Evolutionary conservation across 2,113 vertebrate genomes (phyloP), one percentile per base, ranked within the genome.

Genomic region (Eira barbara): DNA sequence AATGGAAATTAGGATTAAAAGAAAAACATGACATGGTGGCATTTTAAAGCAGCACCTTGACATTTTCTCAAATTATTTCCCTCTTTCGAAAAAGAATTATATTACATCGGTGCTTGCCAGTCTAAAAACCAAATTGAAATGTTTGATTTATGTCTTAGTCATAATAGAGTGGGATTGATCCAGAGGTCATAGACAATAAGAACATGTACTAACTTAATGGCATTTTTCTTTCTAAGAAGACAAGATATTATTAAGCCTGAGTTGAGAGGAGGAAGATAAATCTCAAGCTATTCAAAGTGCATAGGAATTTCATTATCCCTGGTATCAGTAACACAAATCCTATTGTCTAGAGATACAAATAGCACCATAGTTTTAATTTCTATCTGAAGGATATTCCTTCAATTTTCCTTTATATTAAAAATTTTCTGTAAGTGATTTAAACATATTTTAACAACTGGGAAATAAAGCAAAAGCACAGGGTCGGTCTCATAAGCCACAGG

Each of bases 121-220:
- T 76, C 74, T 47, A 31, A 87, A 93, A 82, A 55, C 31, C 36
- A 95, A 91, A 97, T 93, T 71, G 90, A 86, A 95, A 93, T 71
- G 34, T 71, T 86, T 91, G 86, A 96, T 82, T 95, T 71, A 78
- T 76, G n/a, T 76, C 59, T 76, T 69, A 39, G 6, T 87, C 20
- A 3, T 49, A 34, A 36, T 49, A 31, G 49, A 87, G 15, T 57
- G 34, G 45, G 52, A 55, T 71, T 91, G 90, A 95, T 81, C 49
- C 76, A 73, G 67, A 91, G 67, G 59, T 79, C 67, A 88, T 42
- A 55, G 76, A 18, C 20, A 7, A 31, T 31, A 55, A 27, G 61
- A 95, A 34, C 14, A 2, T 14, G 11, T 23, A 21, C 27, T 45
- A 67, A 59, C 39, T 96, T 80, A 71, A 87, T 87, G 61, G 42